Evolutionary conservation across 2,797 vertebrate genomes (phyloP), one percentile per base, ranked within the genome.

Genomic region (Pseudomugil gertrudae): DNA sequence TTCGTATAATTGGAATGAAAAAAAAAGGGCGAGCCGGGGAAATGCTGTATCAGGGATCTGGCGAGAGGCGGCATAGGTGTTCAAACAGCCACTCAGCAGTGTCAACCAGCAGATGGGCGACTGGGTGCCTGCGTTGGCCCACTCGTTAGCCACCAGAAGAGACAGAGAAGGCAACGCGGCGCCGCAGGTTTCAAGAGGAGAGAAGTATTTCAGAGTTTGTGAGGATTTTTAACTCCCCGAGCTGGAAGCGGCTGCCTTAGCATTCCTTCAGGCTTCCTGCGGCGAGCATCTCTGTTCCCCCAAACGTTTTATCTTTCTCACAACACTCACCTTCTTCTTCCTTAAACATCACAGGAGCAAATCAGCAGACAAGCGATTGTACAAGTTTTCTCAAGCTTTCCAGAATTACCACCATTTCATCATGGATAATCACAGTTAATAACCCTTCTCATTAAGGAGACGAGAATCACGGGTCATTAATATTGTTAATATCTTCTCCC

Each of bases 381-480:
- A 86, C 84, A 78, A 85, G 87, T 91, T 90, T 89, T 91, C 90
- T 78, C 84, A 87, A 89, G 91, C 86, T 89, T 88, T 88, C 80
- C 64, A 76, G 89, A 92, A 92, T 89, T 75, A 91, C 87, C 87
- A 66, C 68, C 79, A 69, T 88, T 90, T 88, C 84, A 90, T 90
- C 91, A 87, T 32, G 82, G 90, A 89, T 93, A 93, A 93, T 93
- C 92, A 91, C 88, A 85, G 87, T 92, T 90, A 84, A 89, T 92
- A 90, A 92, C 87, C 77, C 80, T 79, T 82, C 87, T 93, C 77
- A 60, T 93, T 93, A 93, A 83, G 85, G 83, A 93, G 91, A 90
- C 61, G 78, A 90, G 84, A 79, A 87, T 76, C 88, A 88, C 24
- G 84, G 88, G 87, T 93, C 87, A 86, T 94, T 93, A 94, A 92